Base-by-base conservation (phyloP, 2,888 invertebrate species). In the Drosophila limbata region DNA sequence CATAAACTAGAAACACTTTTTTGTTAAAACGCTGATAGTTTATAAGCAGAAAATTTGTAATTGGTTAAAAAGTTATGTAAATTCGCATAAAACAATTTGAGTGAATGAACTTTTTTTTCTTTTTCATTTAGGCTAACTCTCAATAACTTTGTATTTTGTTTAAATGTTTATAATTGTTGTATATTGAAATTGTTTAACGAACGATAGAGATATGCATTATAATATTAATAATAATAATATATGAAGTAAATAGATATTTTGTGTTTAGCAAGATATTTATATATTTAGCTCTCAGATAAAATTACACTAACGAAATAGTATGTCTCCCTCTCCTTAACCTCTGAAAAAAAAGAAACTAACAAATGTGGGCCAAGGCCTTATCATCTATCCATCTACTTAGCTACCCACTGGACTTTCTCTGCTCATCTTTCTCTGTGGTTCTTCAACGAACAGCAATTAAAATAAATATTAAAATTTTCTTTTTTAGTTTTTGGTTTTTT, bases 221-320 rank as follows among this genome's bases (percentile, higher is more conserved):
- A 70, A 47, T 53, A 40, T 47, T 69, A 25, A 52, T 57, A 45
- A 60, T 59, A 60, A 28, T 44, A 42, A 59, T 40, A 60, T 71
- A 66, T 56, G 50, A 35, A 31, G 19, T 62, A 39, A 57, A 56
- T 60, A 57, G 59, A 56, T 61, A 52, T 51, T 42, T 51, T 40
- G 55, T 55, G 45, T 67, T 52, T 42, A 55, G 48, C 52, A 19
- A 48, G 62, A 63, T 63, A 59, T 42, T 60, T 57, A 37, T 57
- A 62, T 76, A 63, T 74, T 83, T 77, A 65, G 69, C 86, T 84
- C 84, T 86, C 84, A 86, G 79, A 79, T 84, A 69, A 84, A 81
- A 77, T 45, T 70, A 69, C 57, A 56, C 74, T 84, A 67, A 72
- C 45, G 55, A 51, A 65, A 71, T 67, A 66, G 48, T 50, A 47